These are phyloP conservation scores for Rhopilema esculentum DNA, from an alignment of 30 jellyfish, hydroid and myxozoan species.

Conservation along the genomic window DNA sequence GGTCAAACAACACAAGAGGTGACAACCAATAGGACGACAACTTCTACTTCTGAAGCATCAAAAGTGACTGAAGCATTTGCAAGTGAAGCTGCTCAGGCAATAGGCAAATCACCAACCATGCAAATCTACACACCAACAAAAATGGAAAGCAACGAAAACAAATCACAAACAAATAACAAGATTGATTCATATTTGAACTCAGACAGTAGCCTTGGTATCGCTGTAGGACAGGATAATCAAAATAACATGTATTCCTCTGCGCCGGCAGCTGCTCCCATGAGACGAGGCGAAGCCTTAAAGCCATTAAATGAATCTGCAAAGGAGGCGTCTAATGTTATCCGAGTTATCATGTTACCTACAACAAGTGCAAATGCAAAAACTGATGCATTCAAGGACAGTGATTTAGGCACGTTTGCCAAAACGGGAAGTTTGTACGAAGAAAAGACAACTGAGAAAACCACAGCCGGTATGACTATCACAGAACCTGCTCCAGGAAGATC, in stretches of 20 bases:
- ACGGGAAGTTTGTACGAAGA: too few species aligned
- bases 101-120: not conserved
- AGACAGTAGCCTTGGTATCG: not conserved
- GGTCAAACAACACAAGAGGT: too few species aligned
- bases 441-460: too few species aligned
- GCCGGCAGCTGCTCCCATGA: conserved; percentile 33
- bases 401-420: too few species aligned
- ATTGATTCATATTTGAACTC: not conserved
- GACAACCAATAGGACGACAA: not conserved
- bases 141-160: not conserved
- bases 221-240: not conserved
- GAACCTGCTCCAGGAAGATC: too few species aligned
- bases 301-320: conserved; percentile 5
- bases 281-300: conserved; percentile 66
- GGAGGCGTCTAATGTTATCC: not conserved
- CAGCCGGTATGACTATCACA: too few species aligned
- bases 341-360: too few species aligned
- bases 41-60: not conserved
- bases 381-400: too few species aligned
- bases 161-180: not conserved
- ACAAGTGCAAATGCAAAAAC: not conserved
- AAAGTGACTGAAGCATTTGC: conserved; percentile 1
- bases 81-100: not conserved
- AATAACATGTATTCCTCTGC: not conserved
- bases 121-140: not conserved